phyloP scores from a whole-genome alignment of 2,797 vertebrate species.

The Scolopax bukidnonensis region DNA sequence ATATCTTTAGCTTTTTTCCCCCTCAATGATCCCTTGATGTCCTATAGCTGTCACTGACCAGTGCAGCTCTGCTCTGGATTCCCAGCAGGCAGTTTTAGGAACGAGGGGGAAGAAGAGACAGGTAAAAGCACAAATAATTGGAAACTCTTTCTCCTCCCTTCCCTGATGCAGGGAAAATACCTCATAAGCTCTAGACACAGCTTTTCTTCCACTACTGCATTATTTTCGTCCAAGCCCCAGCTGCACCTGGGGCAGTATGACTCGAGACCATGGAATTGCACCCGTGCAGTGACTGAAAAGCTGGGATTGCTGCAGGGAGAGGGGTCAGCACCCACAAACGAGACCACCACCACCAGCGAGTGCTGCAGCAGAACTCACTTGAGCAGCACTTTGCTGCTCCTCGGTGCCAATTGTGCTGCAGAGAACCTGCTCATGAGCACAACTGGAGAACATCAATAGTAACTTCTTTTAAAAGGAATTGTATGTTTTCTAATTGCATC shows the following conservation, averaged over 20 bases:
- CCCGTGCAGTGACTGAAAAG: accelerated
- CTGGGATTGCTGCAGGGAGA: neutral
- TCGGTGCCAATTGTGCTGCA: neutral
- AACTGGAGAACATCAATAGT: neutral
- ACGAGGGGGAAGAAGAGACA: neutral
- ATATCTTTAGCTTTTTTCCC: neutral
- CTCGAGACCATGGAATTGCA: accelerated
- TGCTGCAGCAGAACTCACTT: neutral
- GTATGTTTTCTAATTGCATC: neutral
- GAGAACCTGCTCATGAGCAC: neutral
- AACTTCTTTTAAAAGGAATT: neutral
- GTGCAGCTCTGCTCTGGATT: neutral
- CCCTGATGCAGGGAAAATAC: neutral
- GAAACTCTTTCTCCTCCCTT: neutral
- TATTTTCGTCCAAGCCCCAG: neutral
- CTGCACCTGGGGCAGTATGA: too few relatives aligned
- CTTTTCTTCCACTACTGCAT: neutral
- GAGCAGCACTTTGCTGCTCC: neutral
- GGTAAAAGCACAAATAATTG: neutral
- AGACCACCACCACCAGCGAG: too few relatives aligned
- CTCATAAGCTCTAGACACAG: neutral
- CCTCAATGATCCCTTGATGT: neutral
- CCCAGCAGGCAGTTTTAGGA: neutral
- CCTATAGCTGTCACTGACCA: neutral
- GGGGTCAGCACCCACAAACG: accelerated